Percentiles rank a stretch among this genome's conserved stretches.
Conservation (phyloP, 2,888 invertebrate species). For the Pterobdella sp. region DNA sequence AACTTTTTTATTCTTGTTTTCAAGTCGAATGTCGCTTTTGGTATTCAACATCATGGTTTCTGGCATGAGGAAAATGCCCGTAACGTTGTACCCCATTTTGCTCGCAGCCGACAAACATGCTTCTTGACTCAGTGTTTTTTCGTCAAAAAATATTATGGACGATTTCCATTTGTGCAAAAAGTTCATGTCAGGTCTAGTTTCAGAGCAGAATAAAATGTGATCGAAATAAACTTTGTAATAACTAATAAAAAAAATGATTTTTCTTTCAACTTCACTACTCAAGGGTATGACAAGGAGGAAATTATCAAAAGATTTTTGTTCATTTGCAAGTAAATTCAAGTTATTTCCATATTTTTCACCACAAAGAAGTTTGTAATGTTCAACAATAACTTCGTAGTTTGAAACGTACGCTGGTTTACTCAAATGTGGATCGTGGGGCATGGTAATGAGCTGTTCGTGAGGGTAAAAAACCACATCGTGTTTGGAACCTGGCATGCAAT, state of each 20-base stretch:
- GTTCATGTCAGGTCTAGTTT: neutral
- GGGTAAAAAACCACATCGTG: constrained; percentile 34
- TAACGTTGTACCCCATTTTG: constrained; percentile 35
- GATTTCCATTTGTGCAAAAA: constrained; percentile 33
- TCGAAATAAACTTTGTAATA: constrained; percentile 33
- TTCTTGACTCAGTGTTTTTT: constrained; percentile 2
- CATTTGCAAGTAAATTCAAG: constrained; percentile 12
- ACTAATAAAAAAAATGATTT: constrained; percentile 31
- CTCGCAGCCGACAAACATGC: constrained; percentile 34
- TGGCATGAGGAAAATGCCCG: constrained; percentile 35
- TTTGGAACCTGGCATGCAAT: neutral
- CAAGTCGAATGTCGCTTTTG: neutral
- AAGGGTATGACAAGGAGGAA: constrained; percentile 32
- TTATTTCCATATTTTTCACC: neutral
- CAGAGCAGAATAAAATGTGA: constrained; percentile 36
- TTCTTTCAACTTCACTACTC: constrained; percentile 12
- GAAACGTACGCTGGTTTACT: constrained; percentile 24
- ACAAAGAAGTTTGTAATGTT: constrained; percentile 26
- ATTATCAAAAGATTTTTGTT: constrained; percentile 18
- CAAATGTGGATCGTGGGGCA: constrained; percentile 31
- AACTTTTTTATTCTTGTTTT: neutral
- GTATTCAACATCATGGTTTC: constrained; percentile 33
- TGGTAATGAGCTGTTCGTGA: constrained; percentile 33
- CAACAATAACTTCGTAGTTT: constrained; percentile 19
- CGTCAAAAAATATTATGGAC: constrained; percentile 31